Evolutionary conservation across 2,113 vertebrate species (phyloP), one percentile per base, ranked within the genome.

Genomic region (Tachysurus fulvidraco): DNA sequence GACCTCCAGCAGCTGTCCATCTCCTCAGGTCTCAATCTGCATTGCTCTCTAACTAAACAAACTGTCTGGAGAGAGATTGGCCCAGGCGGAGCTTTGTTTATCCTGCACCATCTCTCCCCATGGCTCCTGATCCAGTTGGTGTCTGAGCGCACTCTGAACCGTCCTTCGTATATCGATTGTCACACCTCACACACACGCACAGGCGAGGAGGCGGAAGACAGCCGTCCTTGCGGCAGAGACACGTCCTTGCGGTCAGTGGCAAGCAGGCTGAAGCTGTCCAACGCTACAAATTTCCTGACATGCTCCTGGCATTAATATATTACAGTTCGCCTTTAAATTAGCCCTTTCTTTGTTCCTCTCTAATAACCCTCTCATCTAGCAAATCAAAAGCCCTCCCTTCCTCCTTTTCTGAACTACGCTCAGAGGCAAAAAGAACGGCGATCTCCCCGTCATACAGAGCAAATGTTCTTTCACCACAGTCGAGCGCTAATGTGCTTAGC

Each of bases 71-170:
- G 69, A 36, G 69, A 86, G 69, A 86, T 83, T 59, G 80, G 7
- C 25, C 19, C 16, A 57, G 25, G 19, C 55, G 21, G 85, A 81
- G 73, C 30, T 11, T 25, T 78, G 67, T 88, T 80, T 86, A 82
- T 88, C 73, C 81, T 83, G 84, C 67, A 65, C 81, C 71, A 84
- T 85, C 78, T 88, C 83, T 23, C 23, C 7, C 28, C 25, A 30
- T 9, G 50, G 59, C 85, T 91, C 83, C 87, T 85, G 74, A 92
- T 91, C 91, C 89, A 84, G 88, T 88, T 78, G 85, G 87, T 41
- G 67, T 88, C 91, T 94, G 90, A 91, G 86, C 94, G 92, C 91
- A 93, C 91, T 80, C 89, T 67, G n/a, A 67, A 67, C 60, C 4
- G 50, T 60, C 81, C 59, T 83, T 52, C 4, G 59, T 62, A 83